Evolutionary conservation across 1,140 invertebrate genomes (phyloP).

Genomic region (Wasmannia auropunctata): DNA sequence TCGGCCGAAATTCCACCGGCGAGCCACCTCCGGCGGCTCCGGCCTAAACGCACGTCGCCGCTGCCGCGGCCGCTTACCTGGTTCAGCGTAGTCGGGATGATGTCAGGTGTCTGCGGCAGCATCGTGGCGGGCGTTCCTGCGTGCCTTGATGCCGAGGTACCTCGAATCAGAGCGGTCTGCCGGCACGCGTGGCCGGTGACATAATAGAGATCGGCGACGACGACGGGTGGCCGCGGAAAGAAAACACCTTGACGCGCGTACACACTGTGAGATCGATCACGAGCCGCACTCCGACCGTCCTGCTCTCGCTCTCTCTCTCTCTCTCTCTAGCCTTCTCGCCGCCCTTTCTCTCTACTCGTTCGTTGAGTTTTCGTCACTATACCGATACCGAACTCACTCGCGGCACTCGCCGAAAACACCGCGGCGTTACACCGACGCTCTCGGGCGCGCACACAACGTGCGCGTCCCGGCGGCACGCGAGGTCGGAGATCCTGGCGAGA

Average conservation of each 20-base stretch:
- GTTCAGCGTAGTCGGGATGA: slow-evolving; percentile 80
- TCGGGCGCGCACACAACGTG: not conserved
- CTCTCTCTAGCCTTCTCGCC: not conserved
- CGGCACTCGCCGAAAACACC: slow-evolving; percentile 44
- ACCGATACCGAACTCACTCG: not conserved
- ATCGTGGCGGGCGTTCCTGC: slow-evolving; percentile 69
- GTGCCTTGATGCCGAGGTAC: slow-evolving; percentile 37
- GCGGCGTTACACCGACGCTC: not conserved
- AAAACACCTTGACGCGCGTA: slow-evolving; percentile 65
- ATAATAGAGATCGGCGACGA: slow-evolving; percentile 61
- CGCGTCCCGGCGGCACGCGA: not conserved
- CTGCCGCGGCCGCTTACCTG: slow-evolving; percentile 72
- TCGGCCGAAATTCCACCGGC: not conserved
- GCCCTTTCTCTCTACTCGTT: not conserved
- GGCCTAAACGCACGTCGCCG: not conserved
- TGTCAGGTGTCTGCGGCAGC: slow-evolving; percentile 81
- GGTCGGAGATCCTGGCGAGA: slow-evolving; percentile 15
- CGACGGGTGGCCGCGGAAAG: slow-evolving; percentile 32
- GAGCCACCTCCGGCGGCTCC: not conserved
- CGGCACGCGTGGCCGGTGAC: slow-evolving; percentile 60
- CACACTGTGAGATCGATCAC: slow-evolving; percentile 68
- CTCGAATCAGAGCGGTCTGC: slow-evolving; percentile 63
- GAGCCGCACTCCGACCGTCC: slow-evolving; percentile 49
- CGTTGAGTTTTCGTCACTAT: slow-evolving; percentile 10
- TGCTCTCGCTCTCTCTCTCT: slow-evolving; percentile 1